Base-by-base conservation (phyloP, 2,113 vertebrate species). In the Poecilia latipinna region DNA sequence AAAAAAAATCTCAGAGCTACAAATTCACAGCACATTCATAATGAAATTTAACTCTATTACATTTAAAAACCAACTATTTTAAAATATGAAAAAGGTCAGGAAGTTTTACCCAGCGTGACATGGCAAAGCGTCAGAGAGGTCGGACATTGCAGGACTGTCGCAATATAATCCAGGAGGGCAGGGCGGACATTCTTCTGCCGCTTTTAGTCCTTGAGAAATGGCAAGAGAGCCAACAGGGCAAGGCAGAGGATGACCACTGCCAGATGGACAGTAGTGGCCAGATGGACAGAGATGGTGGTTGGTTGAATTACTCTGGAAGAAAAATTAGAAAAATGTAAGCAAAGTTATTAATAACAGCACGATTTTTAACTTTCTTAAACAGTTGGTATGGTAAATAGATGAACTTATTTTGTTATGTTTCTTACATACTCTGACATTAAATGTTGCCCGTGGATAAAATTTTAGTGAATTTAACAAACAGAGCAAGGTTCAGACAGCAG, bases 231-330 rank as follows among this genome's bases (percentile, higher is more conserved):
- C 97, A 0, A 90, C 73, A 24, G 94, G 95, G 72, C 97, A 98
- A 0, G 96, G 96, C 12, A 96, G 29, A 0, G 97, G 96, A 31
- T 90, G 88, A 1, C 86, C 76, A 0, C 91, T 93, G 33, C 96
- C 97, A 29, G 75, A 35, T 5, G 96, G 97, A 68, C 97, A 98
- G 90, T 94, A 98, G 84, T 96, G 94, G 2, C 96, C 97, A 22
- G 86, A 48, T 0, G 96, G 96, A 70, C 97, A 99, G 85, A 97
- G 79, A 68, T 90, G 88, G 78, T 93, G 96, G 78, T 86, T 89
- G 61, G 89, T 82, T 33, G 79, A 92, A 33, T 96, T 94, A 44
- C 94, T 90, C 97, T 98, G 72, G 8, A 70, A 66, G 71, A 74
- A 57, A 11, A 62, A 37, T 71, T 19, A 15, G 0, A 66, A 4